Evolutionary conservation across 2,888 invertebrate genomes (phyloP), one percentile per base, ranked within the genome.

Genomic region (Drosophila putrida): DNA sequence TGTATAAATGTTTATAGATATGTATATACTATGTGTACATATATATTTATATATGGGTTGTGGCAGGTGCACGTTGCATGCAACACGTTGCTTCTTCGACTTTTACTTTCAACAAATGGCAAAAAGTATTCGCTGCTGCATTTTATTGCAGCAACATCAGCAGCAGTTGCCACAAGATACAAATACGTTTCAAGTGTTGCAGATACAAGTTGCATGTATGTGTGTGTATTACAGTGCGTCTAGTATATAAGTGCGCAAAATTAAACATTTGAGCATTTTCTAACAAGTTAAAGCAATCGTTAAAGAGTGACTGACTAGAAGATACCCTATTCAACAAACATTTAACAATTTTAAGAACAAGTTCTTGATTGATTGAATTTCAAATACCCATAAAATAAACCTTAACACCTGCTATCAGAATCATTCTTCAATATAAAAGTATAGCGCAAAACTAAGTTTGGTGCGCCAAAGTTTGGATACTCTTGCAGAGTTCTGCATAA

Each of bases 101-200:
- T 78, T 79, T 78, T 72, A 62, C 80, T 78, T 78, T 78, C 72
- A 65, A 47, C 79, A 75, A 79, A 75, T 62, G 68, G 66, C 67
- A 68, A 71, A 76, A 78, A 79, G 46, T 79, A 79, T 78, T 62
- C 75, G 54, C 71, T 79, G 64, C 75, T 79, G 80, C 80, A 71
- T 79, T 78, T 79, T 68, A 79, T 68, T 72, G 80, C 46, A 36
- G 43, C 55, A 20, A 33, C 44, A 35, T 11, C 43, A 41, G 13
- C 78, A 75, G 53, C 75, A 70, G 62, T 50, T 64, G 78, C 64
- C 64, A 67, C 66, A 67, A 69, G 78, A 69, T 71, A 73, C 69
- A 74, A 74, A 65, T 78, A 65, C 55, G 43, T 62, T 57, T 70
- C 54, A 61, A 55, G 46, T 69, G 63, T 66, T 75, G 55, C 72